Evolutionary conservation across 2,113 vertebrate genomes (phyloP).

Genomic region (Sylvicapra grimmia): DNA sequence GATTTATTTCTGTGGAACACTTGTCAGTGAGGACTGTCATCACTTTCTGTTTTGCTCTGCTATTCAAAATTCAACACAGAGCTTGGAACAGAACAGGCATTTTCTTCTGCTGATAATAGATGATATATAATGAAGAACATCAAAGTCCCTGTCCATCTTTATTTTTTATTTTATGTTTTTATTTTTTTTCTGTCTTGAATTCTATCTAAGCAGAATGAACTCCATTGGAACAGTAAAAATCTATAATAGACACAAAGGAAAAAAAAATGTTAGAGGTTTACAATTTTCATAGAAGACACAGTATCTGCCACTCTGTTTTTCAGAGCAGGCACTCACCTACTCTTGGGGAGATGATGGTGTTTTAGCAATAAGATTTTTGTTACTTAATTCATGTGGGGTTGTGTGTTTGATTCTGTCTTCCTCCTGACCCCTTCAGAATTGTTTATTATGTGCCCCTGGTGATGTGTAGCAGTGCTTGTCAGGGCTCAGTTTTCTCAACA

Average conservation of each 20-base stretch:
- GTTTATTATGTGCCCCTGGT: neutral
- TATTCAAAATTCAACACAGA: slow-evolving; percentile 45
- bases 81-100: neutral
- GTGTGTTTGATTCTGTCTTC: neutral
- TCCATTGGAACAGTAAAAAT: neutral
- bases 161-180: neutral
- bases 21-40: slow-evolving; percentile 8
- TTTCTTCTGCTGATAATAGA: slow-evolving; percentile 34
- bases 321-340: neutral
- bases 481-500: neutral
- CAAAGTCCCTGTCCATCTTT: neutral
- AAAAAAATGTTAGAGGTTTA: neutral
- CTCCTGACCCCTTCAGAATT: neutral
- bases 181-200: neutral
- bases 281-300: neutral
- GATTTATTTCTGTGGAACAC: slow-evolving; percentile 49
- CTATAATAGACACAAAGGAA: neutral
- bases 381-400: neutral
- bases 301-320: neutral
- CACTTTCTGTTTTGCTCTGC: slow-evolving; percentile 37
- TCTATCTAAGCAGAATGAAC: neutral
- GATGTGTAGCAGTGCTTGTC: neutral
- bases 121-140: slow-evolving; percentile 1
- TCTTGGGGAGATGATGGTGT: neutral
- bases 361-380: neutral